Conservation (phyloP, 2,888 invertebrate genomes). For the Arrhopalites spinosus region DNA sequence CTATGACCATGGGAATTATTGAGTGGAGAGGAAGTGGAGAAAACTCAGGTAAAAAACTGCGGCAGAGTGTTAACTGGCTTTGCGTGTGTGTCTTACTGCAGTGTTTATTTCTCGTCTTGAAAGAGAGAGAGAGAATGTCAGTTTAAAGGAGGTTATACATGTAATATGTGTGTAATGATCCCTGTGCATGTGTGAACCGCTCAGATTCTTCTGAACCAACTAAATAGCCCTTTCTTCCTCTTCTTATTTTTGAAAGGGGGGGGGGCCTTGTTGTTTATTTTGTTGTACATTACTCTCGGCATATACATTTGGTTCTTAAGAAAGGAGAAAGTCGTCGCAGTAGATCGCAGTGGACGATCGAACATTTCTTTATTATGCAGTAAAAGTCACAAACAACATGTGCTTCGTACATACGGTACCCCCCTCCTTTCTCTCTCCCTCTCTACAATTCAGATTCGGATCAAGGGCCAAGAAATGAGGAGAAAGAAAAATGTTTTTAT, state of each 20-base stretch:
- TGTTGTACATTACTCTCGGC: background rate
- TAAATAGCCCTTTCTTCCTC: background rate
- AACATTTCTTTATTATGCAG: slow-evolving; percentile 13
- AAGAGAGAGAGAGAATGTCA: background rate
- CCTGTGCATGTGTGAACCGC: background rate
- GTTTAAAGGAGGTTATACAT: background rate
- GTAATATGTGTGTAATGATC: slow-evolving; percentile 11
- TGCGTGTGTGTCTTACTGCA: slow-evolving; percentile 22
- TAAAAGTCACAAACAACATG: slow-evolving; percentile 11
- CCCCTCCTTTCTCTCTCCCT: background rate
- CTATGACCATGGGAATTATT: background rate
- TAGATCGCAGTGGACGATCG: slow-evolving; percentile 19
- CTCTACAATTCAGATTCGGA: slow-evolving; percentile 2
- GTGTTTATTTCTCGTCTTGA: slow-evolving; percentile 15
- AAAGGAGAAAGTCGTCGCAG: slow-evolving; percentile 8
- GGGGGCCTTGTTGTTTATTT: background rate
- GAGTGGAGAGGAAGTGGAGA: background rate
- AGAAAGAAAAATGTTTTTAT: background rate
- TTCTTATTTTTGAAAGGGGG: background rate
- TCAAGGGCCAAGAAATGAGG: slow-evolving; percentile 5
- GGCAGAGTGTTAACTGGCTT: slow-evolving; percentile 10
- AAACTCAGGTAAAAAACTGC: slow-evolving; percentile 20
- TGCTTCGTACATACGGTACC: background rate
- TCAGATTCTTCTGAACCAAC: background rate
- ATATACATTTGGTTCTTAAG: background rate